A percentile compares a stretch with the other conserved stretches of the same genome.
Conservation (phyloP, 2,888 invertebrate species). For the Meta bourneti region DNA sequence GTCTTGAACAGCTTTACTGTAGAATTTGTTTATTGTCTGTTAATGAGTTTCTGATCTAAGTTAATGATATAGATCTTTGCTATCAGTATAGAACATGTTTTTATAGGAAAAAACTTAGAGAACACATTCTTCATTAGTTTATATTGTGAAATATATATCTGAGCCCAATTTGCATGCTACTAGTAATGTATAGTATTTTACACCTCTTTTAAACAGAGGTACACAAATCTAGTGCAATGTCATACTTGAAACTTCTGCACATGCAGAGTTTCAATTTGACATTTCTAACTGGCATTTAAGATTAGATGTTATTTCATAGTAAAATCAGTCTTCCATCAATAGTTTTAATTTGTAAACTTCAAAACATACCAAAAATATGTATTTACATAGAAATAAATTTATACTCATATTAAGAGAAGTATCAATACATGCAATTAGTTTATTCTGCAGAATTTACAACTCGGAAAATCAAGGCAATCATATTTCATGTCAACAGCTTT, state of each 20-base stretch:
- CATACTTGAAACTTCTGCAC: constrained; percentile 8
- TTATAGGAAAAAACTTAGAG: not conserved
- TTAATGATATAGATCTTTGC: not conserved
- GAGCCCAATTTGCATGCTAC: not conserved
- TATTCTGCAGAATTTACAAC: not conserved
- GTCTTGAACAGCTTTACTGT: too few species aligned
- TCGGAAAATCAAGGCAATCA: not conserved
- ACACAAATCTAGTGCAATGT: not conserved
- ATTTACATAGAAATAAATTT: not conserved
- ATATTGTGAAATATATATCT: not conserved
- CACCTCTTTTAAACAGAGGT: constrained; percentile 20
- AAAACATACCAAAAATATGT: not conserved
- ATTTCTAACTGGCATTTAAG: not conserved
- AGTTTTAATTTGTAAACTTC: not conserved
- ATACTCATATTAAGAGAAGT: not conserved
- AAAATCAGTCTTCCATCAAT: not conserved
- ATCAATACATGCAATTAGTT: not conserved
- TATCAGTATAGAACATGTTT: not conserved
- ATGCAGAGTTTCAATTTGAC: not conserved
- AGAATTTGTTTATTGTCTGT: too few species aligned
- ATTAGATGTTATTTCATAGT: not conserved
- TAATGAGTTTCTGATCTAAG: too few species aligned
- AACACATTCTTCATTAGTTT: not conserved
- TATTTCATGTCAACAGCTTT: not conserved
- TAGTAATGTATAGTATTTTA: constrained; percentile 7